Conservation (phyloP, 2,113 vertebrate species). For the Acanthisitta chloris region DNA sequence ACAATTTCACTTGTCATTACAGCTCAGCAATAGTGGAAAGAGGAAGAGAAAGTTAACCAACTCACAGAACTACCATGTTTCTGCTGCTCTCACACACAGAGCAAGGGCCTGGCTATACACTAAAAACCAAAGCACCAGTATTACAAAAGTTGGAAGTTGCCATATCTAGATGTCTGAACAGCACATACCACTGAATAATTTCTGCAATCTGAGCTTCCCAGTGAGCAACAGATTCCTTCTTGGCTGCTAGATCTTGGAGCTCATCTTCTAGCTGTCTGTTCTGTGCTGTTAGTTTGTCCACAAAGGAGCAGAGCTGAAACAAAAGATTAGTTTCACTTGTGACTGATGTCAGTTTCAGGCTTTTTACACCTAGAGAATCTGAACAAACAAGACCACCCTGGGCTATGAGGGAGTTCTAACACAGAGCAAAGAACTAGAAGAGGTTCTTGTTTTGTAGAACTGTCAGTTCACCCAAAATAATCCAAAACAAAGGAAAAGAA, state of each 20-base stretch:
- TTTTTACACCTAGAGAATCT: not conserved
- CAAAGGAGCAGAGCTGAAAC: constrained; percentile 87
- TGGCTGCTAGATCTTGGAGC: constrained; percentile 88
- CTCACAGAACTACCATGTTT: not conserved
- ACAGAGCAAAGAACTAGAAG: not conserved
- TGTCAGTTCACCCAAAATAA: not conserved
- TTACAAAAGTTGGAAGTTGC: not conserved
- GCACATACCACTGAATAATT: constrained; percentile 94
- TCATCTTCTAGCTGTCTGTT: constrained; percentile 94
- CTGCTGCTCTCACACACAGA: not conserved
- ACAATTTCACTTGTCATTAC: not conserved
- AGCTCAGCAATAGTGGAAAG: not conserved
- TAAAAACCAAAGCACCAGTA: not conserved
- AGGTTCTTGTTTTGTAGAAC: not conserved
- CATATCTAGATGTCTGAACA: not conserved
- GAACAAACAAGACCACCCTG: not conserved
- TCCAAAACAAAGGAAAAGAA: not conserved
- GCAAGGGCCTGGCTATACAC: not conserved
- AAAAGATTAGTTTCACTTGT: not conserved
- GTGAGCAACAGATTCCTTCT: constrained; percentile 94
- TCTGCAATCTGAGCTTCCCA: constrained; percentile 99
- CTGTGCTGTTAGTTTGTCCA: constrained; percentile 89
- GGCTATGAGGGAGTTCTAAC: not conserved
- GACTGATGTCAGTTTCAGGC: not conserved
- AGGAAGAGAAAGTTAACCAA: not conserved